Evolutionary conservation across 2,797 vertebrate species (phyloP), one percentile per base, ranked within the genome.

Genomic region (Lophotriccus pileatus): DNA sequence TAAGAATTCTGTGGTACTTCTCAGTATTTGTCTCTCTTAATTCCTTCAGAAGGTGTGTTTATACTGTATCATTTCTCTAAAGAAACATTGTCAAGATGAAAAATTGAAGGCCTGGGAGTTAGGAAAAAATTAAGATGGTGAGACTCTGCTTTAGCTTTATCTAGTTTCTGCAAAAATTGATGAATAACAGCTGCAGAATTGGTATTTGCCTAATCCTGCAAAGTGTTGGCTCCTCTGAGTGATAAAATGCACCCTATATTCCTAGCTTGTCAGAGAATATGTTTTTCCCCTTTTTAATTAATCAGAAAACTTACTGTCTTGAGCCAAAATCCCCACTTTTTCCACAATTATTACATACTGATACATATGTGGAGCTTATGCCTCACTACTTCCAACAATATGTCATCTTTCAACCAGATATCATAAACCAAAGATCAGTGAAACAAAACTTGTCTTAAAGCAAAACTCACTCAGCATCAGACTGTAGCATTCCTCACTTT

Each of bases 61-160:
- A 91, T 94, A 91, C 62, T 77, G 60, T 58, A 87, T 78, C 59
- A 81, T 95, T 93, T 92, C 89, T 97, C 50, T 89, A 60, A 91
- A 96, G 91, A 93, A 96, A 95, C 82, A 66, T 76, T 96, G 90
- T 92, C 92, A 88, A 87, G 72, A 75, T 95, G 89, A 96, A 89
- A 95, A 96, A 93, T 93, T 68, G 75, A 69, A 90, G 44, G 46
- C 50, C 47, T 76, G 62, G 32, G 64, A 93, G 72, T 88, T 63
- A 62, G 67, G 60, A 80, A 93, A 93, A 83, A 91, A 70, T 77
- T 78, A 91, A 88, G 69, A 75, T 50, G 23, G 37, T 49, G 66
- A 77, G 60, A 23, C 10, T 73, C 44, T 87, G 84, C 67, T 94
- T 92, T 89, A 90, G 36, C 60, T 90, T 74, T 95, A 80, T 84